Evolutionary conservation across 2,797 vertebrate genomes (phyloP), one percentile per base, ranked within the genome.

Genomic region (Gambusia yucatana): DNA sequence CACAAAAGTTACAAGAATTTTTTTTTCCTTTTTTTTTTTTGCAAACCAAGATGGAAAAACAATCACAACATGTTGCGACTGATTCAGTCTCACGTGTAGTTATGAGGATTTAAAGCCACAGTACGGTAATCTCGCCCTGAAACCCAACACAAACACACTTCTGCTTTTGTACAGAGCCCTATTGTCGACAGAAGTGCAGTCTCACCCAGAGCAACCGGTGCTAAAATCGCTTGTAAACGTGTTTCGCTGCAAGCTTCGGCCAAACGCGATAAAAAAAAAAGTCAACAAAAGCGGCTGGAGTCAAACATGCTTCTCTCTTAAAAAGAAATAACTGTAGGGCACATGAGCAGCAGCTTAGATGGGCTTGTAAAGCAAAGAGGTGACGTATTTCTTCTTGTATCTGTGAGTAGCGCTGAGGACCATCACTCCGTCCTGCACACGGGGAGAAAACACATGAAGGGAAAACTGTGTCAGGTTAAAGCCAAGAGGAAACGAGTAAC

Each of bases 381-480:
- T 99, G 88, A 99, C 98, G 0, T 99, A 99, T 85, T 99, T 99
- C 97, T 99, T 99, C 96, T 98, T 99, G 94, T 98, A 99, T 86
- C 98, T 94, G 91, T 99, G 98, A 0, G 98, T 99, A 6, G 98
- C 98, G 22, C 98, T 99, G 81, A 99, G 97, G 84, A 99, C 98
- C 98, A 99, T 99, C 73, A 99, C 98, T 0, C 98, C 97, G 3
- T 99, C 98, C 98, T 99, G 89, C 22, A 69, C 1, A 41, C 50
- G 73, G 48, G 72, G 4, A 83, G 30, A 72, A 73, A 83, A 77
- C 84, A 57, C 73, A 79, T 2, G 78, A 9, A 25, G 47, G 28
- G 22, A 30, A 83, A 17, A 47, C 2, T 71, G 16, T 2, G 0
- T 79, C 9, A 81, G 59, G 13, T 9, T 3, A 25, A 65, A 28